Base-by-base conservation (phyloP, 2,797 vertebrate species). In the Phrynocephalus guinanensis region DNA sequence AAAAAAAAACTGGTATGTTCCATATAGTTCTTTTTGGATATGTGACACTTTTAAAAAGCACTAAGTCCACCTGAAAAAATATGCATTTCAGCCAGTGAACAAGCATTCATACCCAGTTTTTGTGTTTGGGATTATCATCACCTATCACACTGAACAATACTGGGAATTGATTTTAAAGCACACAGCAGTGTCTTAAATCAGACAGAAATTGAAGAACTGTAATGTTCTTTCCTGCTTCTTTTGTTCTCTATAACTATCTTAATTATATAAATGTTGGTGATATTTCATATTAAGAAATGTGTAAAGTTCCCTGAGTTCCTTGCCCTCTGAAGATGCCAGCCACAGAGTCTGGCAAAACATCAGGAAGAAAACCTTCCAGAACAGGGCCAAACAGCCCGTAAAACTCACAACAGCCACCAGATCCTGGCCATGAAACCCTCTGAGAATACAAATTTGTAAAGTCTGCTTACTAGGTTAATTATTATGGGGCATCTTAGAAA, bases 41-140 rank as follows among this genome's bases (percentile, higher is more conserved):
- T 38, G 9, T 48, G 38, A 63, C 9, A 38, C 38, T 33, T 73
- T 72, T 38, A 20, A 28, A 67, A 80, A 73, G 33, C 63, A 28
- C 28, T 38, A 80, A 56, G 18, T 28, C 60, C 30, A 52, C 24
- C 20, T 80, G 73, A 30, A 88, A 88, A 88, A 84, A 30, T 15
- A 67, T 84, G 48, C 16, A 66, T 75, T 75, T 71, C 52, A 66
- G 13, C 30, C 73, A 44, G 15, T 50, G 38, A 86, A 38, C 30
- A 70, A 56, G 48, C 50, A 86, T 16, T 56, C 22, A 71, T 22
- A 22, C 3, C 5, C 52, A 56, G 4, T 3, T 80, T 67, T 79
- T 72, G 50, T 24, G 1, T 38, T 10, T 86, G 68, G 18, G 24
- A 78, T 83, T n/a, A 60, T 1, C 26, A 5, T 48, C 18, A 16